Evolutionary conservation across 2,888 invertebrate species (phyloP), one percentile per base, ranked within the genome.

Genomic region (Xestia ashworthii): DNA sequence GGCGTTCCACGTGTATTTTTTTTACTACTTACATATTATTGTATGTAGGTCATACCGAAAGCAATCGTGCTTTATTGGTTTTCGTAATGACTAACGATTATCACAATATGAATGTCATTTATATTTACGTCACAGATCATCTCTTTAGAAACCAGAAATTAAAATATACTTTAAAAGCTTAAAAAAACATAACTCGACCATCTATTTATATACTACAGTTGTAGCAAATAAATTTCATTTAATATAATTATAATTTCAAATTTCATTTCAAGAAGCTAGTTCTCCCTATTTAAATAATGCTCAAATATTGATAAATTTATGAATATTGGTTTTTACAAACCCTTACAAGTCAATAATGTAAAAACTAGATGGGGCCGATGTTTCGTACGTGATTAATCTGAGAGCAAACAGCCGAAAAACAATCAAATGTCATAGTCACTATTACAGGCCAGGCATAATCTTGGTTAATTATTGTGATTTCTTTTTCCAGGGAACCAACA

Each of bases 401-500:
- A 44, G 11, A 44, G 9, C 1, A 44, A 44, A 44, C 44, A 9
- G 44, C 44, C 9, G 44, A 44, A 44, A 44, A 8, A 44, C 8
- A 44, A 8, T 44, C 44, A 44, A 9, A 44, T 0, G 44, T 44
- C 44, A 9, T 44, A 44, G 8, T 44, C 44, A 9, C 44, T 44
- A 11, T 44, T 44, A 44, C 9, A 44, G 44, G 9, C 44, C 44
- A 9, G 44, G 9, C 11, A 11, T 44, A 9, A 44, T 44, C 11
- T 44, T 44, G 9, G 44, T 44, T 9, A 44, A 32, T 32, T 2
- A 11, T 44, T 44, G n/a, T 8, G 12, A 5, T n/a, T 65, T 65
- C 1, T 44, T 64, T 25, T 74, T 93, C 22, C 89, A 97, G 97
- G 97, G 95, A 9, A 95, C 97, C 6, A 96, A 95, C 66, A 97